phyloP scores from a whole-genome alignment of 2,797 vertebrate species.

The Pseudochirops cupreus region DNA sequence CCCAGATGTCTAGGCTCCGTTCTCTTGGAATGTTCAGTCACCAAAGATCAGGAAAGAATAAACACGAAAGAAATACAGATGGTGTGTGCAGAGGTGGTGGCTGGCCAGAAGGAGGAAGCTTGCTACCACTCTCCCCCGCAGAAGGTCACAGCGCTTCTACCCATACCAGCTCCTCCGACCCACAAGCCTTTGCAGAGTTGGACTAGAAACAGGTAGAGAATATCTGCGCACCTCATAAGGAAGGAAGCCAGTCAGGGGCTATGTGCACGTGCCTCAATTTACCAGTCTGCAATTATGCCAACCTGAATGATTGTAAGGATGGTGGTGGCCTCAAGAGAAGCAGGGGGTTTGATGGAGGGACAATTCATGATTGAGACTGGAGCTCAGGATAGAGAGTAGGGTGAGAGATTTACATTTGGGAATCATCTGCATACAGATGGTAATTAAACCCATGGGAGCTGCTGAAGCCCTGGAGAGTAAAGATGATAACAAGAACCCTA shows the following conservation, averaged over 20 bases:
- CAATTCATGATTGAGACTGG: not conserved
- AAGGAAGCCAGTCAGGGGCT: not conserved
- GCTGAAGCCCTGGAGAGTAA: not conserved
- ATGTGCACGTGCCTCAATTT: not conserved
- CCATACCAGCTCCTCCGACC: not conserved
- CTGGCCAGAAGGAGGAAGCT: not conserved
- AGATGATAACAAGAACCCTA: not conserved
- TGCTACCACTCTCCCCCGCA: not conserved
- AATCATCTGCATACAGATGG: not conserved
- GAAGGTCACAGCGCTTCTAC: not conserved
- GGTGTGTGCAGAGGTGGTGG: not conserved
- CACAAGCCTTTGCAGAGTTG: not conserved
- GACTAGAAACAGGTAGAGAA: not conserved
- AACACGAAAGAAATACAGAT: not conserved
- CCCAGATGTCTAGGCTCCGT: not conserved
- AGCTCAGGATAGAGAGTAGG: not conserved
- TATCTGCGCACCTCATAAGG: not conserved
- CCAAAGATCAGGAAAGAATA: not conserved
- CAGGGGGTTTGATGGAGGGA: not conserved
- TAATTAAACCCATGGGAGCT: not conserved
- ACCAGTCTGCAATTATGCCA: not conserved
- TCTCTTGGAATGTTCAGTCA: not conserved
- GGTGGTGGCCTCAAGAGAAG: not conserved
- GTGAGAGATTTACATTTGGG: not conserved
- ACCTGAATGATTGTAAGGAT: not conserved